These are phyloP conservation scores for Ctenopoma kingsleyae DNA, from an alignment of 2,797 vertebrate species.

Conservation along the genomic window DNA sequence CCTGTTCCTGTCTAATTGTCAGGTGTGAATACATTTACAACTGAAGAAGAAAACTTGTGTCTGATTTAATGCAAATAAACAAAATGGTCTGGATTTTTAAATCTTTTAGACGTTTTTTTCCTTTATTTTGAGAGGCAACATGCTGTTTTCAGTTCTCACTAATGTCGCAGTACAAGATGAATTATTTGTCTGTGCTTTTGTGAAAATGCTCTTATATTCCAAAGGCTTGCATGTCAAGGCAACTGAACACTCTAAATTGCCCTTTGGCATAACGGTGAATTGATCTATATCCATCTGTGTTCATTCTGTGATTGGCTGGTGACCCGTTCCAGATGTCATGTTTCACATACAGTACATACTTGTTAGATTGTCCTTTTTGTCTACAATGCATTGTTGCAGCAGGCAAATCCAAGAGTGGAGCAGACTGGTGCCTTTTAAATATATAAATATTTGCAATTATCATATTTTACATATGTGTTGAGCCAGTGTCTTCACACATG, in stretches of 20 bases:
- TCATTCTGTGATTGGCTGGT: slow-evolving; percentile 42
- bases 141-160: no score
- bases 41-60: not conserved
- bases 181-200: not conserved
- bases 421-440: no score
- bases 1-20: not conserved
- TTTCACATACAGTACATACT: slow-evolving; percentile 13
- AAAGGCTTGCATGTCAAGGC: slow-evolving; percentile 27
- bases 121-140: no score
- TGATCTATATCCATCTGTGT: slow-evolving; percentile 22
- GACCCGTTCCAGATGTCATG: slow-evolving; percentile 28
- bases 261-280: slow-evolving; percentile 40
- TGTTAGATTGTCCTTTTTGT: not conserved
- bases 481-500: no score
- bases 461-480: no score
- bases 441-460: no score
- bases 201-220: not conserved
- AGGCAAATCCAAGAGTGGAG: no score
- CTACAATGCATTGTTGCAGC: not conserved
- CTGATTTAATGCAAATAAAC: not conserved
- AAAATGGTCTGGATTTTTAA: not conserved
- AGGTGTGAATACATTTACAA: not conserved
- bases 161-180: not conserved
- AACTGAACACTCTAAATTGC: slow-evolving; percentile 17
- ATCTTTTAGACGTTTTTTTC: no score